Percentiles rank a stretch among this genome's conserved stretches.
These are phyloP conservation scores for Atractosteus spatula DNA, from an alignment of 2,113 vertebrate species.

Conservation along the genomic window DNA sequence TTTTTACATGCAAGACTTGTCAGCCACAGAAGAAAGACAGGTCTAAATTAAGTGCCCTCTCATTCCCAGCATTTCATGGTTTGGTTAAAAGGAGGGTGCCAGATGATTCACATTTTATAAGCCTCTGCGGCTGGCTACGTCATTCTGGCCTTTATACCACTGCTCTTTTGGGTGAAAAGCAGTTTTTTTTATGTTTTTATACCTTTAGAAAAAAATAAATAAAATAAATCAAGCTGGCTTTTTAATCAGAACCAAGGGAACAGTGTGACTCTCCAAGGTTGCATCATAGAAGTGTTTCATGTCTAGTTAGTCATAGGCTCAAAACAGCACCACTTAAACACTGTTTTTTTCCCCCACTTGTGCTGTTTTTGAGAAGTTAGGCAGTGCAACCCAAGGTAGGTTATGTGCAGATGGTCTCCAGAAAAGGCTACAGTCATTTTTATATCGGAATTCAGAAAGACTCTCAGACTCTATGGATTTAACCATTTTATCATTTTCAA, in stretches of 20 bases:
- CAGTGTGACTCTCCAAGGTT: neutral
- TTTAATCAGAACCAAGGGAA: neutral
- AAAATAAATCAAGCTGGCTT: neutral
- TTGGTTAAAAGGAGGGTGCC: slow-evolving; percentile 53
- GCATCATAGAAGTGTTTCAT: neutral
- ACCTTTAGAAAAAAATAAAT: neutral
- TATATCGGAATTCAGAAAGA: too few relatives aligned
- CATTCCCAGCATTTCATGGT: slow-evolving; percentile 57
- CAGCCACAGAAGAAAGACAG: slow-evolving; percentile 50
- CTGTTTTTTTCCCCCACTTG: too few relatives aligned
- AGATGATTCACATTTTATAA: slow-evolving; percentile 57
- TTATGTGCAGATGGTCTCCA: too few relatives aligned
- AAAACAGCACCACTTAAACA: too few relatives aligned
- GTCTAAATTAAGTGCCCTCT: slow-evolving; percentile 56
- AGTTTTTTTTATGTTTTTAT: neutral
- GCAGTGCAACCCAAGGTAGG: too few relatives aligned
- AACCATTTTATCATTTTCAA: too few relatives aligned
- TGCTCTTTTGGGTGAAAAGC: slow-evolving; percentile 9
- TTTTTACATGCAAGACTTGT: slow-evolving; percentile 45
- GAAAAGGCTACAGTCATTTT: too few relatives aligned
- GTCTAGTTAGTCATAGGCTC: too few relatives aligned
- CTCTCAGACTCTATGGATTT: too few relatives aligned
- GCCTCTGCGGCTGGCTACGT: slow-evolving; percentile 44
- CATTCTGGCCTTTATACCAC: slow-evolving; percentile 38
- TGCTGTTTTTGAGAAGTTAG: too few relatives aligned